phyloP scores from a whole-genome alignment of 2,797 vertebrate species.

The Poecilia wingei region DNA sequence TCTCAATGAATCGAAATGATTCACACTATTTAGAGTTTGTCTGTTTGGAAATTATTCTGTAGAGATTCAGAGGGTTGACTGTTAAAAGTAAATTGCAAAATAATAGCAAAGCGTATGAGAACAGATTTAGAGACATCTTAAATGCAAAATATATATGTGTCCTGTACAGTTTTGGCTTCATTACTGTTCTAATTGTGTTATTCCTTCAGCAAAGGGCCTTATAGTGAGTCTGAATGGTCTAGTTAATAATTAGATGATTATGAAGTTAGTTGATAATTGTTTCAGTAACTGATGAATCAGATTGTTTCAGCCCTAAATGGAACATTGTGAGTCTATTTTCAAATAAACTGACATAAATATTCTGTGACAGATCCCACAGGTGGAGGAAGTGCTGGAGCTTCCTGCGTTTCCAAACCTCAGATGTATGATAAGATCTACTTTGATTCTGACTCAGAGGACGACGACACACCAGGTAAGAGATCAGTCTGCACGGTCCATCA shows the following conservation, averaged over 20 bases:
- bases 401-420: slow-evolving; percentile 22
- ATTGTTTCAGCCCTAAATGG: no score
- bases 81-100: not conserved
- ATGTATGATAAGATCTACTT: slow-evolving; percentile 93
- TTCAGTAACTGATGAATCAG: no score
- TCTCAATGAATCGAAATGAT: not conserved
- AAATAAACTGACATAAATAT: slow-evolving; percentile 2
- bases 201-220: no score
- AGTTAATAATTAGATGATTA: no score
- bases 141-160: no score
- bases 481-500: not conserved
- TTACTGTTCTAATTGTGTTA: no score
- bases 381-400: not conserved
- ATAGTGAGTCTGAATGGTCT: no score
- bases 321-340: not conserved
- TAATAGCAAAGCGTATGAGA: not conserved
- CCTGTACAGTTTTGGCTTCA: no score
- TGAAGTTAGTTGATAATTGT: no score
- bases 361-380: slow-evolving; percentile 20
- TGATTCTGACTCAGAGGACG: slow-evolving; percentile 91
- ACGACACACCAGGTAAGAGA: slow-evolving; percentile 74
- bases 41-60: not conserved
- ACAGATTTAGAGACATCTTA: no score
- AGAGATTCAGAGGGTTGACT: not conserved
- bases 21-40: not conserved